Percentiles rank a stretch among this genome's conserved stretches.
phyloP scores from a whole-genome alignment of 2,797 vertebrate species.

The Notamacropus eugenii region DNA sequence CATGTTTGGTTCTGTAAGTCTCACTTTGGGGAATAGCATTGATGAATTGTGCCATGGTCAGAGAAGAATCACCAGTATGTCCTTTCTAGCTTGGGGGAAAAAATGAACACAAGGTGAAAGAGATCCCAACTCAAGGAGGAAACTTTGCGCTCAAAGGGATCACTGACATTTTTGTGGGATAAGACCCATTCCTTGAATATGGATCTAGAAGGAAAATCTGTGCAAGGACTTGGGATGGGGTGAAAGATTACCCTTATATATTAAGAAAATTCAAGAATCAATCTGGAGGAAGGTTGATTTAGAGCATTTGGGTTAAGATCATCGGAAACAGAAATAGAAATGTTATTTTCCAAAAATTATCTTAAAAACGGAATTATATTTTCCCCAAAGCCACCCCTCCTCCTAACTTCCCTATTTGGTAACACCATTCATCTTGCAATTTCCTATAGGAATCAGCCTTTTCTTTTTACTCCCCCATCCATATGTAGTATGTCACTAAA shows the following conservation, averaged over 20 bases:
- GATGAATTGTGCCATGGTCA: background rate
- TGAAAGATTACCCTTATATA: background rate
- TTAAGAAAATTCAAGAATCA: background rate
- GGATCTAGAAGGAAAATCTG: background rate
- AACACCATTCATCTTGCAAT: background rate
- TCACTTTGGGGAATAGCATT: background rate
- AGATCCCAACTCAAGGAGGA: background rate
- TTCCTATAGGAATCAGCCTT: background rate
- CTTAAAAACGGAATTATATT: background rate
- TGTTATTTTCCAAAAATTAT: background rate
- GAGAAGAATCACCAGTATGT: background rate
- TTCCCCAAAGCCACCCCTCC: background rate
- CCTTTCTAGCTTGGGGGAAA: no score
- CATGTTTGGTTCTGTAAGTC: background rate
- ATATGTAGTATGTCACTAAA: background rate
- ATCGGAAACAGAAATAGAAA: background rate
- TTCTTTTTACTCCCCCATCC: no score
- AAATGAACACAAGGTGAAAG: background rate
- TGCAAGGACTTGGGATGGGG: background rate
- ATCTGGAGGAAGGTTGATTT: background rate
- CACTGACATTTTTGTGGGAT: background rate
- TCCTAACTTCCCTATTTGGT: background rate
- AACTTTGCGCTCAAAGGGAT: background rate
- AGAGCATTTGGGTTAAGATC: background rate
- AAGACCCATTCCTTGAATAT: background rate